A percentile compares a stretch with the other conserved stretches of the same genome.
Evolutionary conservation across 2,113 vertebrate genomes (phyloP).

Genomic region (Epinephelus lanceolatus): DNA sequence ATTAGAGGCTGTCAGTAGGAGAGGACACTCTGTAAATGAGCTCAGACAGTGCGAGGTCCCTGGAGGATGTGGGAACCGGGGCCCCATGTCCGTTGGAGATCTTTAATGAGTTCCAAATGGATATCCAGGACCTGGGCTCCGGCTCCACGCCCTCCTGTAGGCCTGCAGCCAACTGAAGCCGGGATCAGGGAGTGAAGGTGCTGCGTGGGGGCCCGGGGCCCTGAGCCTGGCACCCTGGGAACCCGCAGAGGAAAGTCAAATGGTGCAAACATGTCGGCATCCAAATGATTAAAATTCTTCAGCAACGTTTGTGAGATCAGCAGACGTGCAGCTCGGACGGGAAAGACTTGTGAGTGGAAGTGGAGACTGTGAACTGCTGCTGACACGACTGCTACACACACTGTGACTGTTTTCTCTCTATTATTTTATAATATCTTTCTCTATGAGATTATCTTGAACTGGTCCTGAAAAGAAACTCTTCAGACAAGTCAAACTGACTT

Average conservation of each 20-base stretch:
- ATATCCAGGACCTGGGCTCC: slow-evolving; percentile 63
- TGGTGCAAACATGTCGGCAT: neutral
- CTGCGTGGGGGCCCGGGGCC: slow-evolving; percentile 9
- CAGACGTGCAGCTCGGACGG: neutral
- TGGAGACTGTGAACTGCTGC: too few species aligned
- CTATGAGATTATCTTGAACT: too few species aligned
- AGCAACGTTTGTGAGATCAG: slow-evolving; percentile 22
- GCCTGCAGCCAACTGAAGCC: slow-evolving; percentile 36
- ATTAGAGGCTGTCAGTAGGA: slow-evolving; percentile 81
- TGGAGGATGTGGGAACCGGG: slow-evolving; percentile 68
- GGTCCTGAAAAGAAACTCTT: too few species aligned
- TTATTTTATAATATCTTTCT: too few species aligned
- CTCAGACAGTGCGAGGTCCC: slow-evolving; percentile 75
- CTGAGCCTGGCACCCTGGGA: slow-evolving; percentile 15
- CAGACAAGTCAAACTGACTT: too few species aligned
- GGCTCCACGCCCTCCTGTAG: slow-evolving; percentile 47
- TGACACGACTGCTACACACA: too few species aligned
- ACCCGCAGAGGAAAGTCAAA: slow-evolving; percentile 9
- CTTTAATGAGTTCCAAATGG: slow-evolving; percentile 87
- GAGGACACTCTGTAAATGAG: slow-evolving; percentile 84
- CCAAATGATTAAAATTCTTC: slow-evolving; percentile 43
- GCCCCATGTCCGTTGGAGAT: slow-evolving; percentile 62
- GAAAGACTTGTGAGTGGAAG: too few species aligned
- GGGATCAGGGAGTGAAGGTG: slow-evolving; percentile 5
- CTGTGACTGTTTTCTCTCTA: too few species aligned